These are phyloP conservation scores for Jacana jacana DNA, from an alignment of 2,113 vertebrate genomes.

Conservation along the genomic window DNA sequence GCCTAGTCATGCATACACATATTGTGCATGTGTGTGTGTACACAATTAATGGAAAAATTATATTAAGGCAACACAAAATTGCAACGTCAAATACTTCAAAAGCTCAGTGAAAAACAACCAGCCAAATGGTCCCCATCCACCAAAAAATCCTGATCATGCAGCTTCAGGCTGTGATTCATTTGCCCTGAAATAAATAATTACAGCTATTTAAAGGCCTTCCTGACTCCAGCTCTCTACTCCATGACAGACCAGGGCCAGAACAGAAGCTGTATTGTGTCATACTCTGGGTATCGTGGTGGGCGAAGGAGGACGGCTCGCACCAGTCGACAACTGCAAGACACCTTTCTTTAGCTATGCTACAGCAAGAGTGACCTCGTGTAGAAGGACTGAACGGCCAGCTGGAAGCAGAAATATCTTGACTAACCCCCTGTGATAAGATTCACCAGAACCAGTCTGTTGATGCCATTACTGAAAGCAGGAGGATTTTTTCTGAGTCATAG, in stretches of 20 bases:
- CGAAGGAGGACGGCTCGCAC: neutral
- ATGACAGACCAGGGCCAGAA: neutral
- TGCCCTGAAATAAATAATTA: constrained; percentile 53
- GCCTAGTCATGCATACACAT: neutral
- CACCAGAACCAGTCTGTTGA: neutral
- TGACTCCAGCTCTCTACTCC: neutral
- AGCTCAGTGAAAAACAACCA: constrained; percentile 4
- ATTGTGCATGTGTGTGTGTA: neutral
- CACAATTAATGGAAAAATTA: neutral
- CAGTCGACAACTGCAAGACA: neutral
- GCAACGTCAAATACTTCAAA: neutral
- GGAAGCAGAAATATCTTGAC: neutral
- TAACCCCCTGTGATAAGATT: neutral
- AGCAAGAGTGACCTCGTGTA: neutral
- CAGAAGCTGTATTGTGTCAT: neutral
- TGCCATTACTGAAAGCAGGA: neutral
- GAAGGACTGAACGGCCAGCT: neutral
- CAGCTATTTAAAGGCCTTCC: constrained; percentile 35
- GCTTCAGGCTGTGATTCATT: constrained; percentile 30
- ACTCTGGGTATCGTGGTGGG: fast-evolving
- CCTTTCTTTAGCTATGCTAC: neutral
- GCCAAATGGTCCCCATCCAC: neutral
- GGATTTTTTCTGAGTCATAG: constrained; percentile 22
- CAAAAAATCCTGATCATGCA: neutral
- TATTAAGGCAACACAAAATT: neutral